These are phyloP conservation scores for Aleiodes sp. DNA, from an alignment of 1,140 invertebrate species.

Conservation along the genomic window DNA sequence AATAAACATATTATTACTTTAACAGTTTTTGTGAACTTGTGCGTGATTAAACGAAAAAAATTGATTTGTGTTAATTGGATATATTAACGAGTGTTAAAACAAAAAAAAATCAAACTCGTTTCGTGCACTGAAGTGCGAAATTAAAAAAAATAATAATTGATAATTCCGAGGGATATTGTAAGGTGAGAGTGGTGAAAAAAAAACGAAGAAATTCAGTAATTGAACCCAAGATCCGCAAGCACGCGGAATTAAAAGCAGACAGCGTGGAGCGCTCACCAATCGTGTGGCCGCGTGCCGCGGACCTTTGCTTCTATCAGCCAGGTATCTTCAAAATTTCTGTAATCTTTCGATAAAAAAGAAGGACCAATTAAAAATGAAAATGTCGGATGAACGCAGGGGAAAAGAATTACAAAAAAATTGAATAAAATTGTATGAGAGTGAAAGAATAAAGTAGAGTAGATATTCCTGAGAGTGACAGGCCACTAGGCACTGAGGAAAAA, in stretches of 20 bases:
- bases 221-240: conserved; percentile 48
- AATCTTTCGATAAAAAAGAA: not conserved
- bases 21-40: not conserved
- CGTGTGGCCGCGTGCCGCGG: conserved; percentile 62
- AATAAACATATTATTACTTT: not conserved
- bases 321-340: conserved; percentile 48
- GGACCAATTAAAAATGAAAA: not conserved
- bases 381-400: too few species aligned
- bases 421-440: not conserved
- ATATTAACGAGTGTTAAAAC: not conserved
- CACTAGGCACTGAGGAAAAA: not conserved
- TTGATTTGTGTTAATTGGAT: not conserved
- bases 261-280: conserved; percentile 64
- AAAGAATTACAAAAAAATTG: too few species aligned
- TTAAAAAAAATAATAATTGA: too few species aligned
- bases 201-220: not conserved
- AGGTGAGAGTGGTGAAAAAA: not conserved
- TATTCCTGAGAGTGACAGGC: not conserved
- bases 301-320: conserved; percentile 61
- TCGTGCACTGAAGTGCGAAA: too few species aligned
- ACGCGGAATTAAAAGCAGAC: conserved; percentile 58
- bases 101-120: too few species aligned
- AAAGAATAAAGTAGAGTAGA: conserved; percentile 5
- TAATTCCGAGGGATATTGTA: not conserved
- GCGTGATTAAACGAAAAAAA: too few species aligned